Base-by-base conservation (phyloP, 1,140 invertebrate species). In the Drosophila tristis region DNA sequence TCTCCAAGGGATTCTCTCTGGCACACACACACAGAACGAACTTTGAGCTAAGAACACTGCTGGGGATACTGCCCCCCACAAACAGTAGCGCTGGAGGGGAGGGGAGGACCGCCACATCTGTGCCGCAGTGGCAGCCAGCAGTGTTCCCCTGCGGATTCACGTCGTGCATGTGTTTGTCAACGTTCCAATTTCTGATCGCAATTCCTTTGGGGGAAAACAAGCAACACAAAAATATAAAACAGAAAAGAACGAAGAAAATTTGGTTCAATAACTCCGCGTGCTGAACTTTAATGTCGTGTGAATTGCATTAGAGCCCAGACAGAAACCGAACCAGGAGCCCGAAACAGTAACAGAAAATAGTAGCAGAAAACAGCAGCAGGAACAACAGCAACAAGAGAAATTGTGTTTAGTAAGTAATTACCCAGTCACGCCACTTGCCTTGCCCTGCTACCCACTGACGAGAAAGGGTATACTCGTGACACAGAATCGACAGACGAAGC, bases 351-450 rank as follows among this genome's bases (percentile, higher is more conserved):
- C 35, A 39, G 29, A 26, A 64, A 70, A 58, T 64, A 68, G 66
- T 45, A 68, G 57, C 31, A 35, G 29, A 26, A 64, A 29, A 29
- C 42, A 20, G 20, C 9, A 47, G 35, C 54, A 70, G 66, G 25
- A 70, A 70, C 35, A 39, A 13, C 4, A 39, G 35, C 35, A 13
- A 39, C 35, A 39, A 39, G 11, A 39, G 70, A 70, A 70, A 70
- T 70, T 70, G 66, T 70, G 66, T 58, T 70, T 70, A 70, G 66
- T 70, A 70, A 70, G 66, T 70, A 70, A 70, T 70, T 70, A 70
- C 70, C 66, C 64, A 70, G 66, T 70, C 66, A 70, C 66, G 66
- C 66, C 64, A 70, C 64, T 31, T 25, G 5, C 47, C 1, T 53
- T 43, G 45, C 7, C 5, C 35, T 31, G 31, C 4, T 39, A 39